Evolutionary conservation across 1,140 invertebrate genomes (phyloP).

Genomic region (Argopecten irradians): DNA sequence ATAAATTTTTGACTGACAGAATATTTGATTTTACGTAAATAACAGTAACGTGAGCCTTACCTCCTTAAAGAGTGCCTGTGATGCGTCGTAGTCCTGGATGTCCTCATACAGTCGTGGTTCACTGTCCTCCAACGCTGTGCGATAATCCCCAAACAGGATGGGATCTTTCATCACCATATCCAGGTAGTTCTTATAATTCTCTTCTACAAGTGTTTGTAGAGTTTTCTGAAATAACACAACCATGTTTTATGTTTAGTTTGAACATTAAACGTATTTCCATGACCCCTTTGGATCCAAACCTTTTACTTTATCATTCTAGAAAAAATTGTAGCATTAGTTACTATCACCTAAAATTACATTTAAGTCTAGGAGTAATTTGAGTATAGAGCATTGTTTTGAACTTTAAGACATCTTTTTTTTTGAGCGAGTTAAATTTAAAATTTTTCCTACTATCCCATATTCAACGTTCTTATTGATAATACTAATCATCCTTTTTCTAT

Average conservation of each 20-base stretch:
- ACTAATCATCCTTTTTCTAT: no score
- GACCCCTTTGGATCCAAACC: background rate
- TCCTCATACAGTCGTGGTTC: slow-evolving; percentile 91
- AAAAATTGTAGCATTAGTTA: background rate
- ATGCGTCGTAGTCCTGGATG: slow-evolving; percentile 90
- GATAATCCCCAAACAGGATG: slow-evolving; percentile 90
- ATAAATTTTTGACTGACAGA: no score
- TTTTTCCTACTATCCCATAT: no score
- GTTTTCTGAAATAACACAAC: slow-evolving; percentile 60
- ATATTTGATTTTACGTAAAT: no score
- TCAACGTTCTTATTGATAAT: no score
- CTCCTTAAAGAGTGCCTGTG: slow-evolving; percentile 90
- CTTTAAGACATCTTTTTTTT: no score
- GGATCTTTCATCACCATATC: slow-evolving; percentile 88
- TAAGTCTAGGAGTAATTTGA: no score
- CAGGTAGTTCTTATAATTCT: slow-evolving; percentile 69
- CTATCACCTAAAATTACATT: background rate
- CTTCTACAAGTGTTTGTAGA: slow-evolving; percentile 67
- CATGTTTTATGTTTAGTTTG: background rate
- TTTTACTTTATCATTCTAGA: background rate
- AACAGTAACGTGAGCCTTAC: slow-evolving; percentile 75
- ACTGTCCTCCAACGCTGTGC: slow-evolving; percentile 87
- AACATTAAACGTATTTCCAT: background rate
- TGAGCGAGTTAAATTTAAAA: no score
- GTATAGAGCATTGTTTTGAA: no score